Evolutionary conservation across 37 sponge, comb jelly and placozoan genomes (phyloP).

Genomic region (Halichondria panicea): DNA sequence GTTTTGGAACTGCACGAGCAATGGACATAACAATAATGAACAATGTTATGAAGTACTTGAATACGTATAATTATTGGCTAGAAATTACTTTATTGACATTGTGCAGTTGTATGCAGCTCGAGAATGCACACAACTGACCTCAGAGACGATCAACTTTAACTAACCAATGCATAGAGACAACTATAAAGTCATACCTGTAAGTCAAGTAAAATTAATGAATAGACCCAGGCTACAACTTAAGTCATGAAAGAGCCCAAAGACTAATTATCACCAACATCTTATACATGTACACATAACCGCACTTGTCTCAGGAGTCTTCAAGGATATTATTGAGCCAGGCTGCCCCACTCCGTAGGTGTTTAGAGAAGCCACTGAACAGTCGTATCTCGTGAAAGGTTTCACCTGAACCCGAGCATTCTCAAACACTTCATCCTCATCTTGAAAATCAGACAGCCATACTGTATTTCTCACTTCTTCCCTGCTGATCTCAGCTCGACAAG

Average conservation of each 20-base stretch:
- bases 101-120: not conserved
- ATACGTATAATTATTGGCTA: not conserved
- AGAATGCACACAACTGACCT: no score
- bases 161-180: no score
- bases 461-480: not conserved
- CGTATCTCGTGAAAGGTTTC: slow-evolving; percentile 13
- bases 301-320: slow-evolving; percentile 27
- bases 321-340: slow-evolving; percentile 5
- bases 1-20: slow-evolving; percentile 11
- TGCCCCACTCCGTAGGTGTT: slow-evolving; percentile 29
- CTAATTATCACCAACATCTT: no score
- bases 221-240: no score
- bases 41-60: no score
- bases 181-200: no score
- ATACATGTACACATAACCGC: slow-evolving; percentile 2
- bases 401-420: not conserved
- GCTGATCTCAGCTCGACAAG: not conserved
- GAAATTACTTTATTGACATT: not conserved
- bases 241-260: no score
- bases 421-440: not conserved
- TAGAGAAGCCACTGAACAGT: slow-evolving; percentile 12
- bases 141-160: no score
- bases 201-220: no score
- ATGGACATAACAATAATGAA: not conserved
- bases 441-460: slow-evolving; percentile 10